Evolutionary conservation across 1,140 invertebrate genomes (phyloP), one percentile per base, ranked within the genome.

Genomic region (Hycleus cichorii): DNA sequence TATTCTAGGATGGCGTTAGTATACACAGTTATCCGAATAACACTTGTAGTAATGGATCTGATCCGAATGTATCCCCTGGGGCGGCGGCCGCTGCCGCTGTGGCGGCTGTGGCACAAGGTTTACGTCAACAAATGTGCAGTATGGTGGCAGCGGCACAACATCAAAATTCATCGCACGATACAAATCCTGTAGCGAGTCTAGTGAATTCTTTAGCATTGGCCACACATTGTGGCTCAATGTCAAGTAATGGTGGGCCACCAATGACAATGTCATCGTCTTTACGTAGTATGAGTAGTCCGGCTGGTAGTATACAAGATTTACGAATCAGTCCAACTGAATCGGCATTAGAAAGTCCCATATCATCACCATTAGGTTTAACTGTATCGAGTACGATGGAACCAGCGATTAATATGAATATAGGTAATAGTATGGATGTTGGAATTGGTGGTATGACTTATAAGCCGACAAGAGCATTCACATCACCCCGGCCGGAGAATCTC

Each of bases 121-220:
- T 87, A 18, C 76, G 85, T 47, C 85, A 87, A 63, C 85, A 87
- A 69, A 86, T 87, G 83, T 83, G 80, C 71, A 81, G 80, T 69
- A 84, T 85, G 82, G 83, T 83, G 9, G 84, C 83, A 6, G 82
- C 81, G 27, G 79, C 80, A 40, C 78, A 78, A 47, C 77, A 80
- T 68, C 67, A 70, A 43, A 77, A 71, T 70, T 77, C 71, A 57
- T 76, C 67, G 57, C 83, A 79, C 74, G 81, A 80, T 61, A 80
- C 71, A 10, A 74, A 75, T 62, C 73, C 73, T 44, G 66, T 71
- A 54, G 74, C 74, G 38, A 72, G 66, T 62, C 65, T 75, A 57
- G 72, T 76, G 57, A 74, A 72, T 66, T 61, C 72, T 3, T 60
- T 71, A 38, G 68, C 72, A 10, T 62, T 73, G 27, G 70, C 64